These are phyloP conservation scores for Xanthia togata DNA, from an alignment of 2,888 invertebrate genomes.

Conservation along the genomic window DNA sequence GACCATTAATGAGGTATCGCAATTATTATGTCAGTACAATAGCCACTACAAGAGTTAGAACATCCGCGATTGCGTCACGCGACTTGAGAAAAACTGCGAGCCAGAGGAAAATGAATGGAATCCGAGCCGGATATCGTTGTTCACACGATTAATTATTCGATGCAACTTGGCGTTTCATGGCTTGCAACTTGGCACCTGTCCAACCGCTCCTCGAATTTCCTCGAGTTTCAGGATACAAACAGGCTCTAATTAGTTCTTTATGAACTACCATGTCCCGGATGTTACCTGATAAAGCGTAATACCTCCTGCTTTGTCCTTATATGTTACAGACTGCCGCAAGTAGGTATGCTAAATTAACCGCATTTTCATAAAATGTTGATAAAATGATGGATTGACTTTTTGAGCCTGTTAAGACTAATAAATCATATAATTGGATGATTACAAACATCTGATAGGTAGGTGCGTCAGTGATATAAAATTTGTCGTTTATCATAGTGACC, in stretches of 20 bases:
- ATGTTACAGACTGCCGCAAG: slow-evolving; percentile 19
- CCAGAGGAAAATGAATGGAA: slow-evolving; percentile 86
- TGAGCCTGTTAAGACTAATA: slow-evolving; percentile 23
- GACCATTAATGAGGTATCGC: slow-evolving; percentile 66
- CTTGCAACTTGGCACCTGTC: slow-evolving; percentile 69
- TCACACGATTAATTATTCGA: slow-evolving; percentile 83
- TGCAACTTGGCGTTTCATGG: slow-evolving; percentile 66
- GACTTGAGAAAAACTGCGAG: slow-evolving; percentile 82
- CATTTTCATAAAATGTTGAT: slow-evolving; percentile 34
- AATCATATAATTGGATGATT: slow-evolving; percentile 35
- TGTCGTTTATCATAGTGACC: slow-evolving; percentile 12
- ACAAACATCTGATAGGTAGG: slow-evolving; percentile 38
- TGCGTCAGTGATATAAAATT: slow-evolving; percentile 26
- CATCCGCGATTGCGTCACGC: slow-evolving; percentile 87
- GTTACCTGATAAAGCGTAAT: slow-evolving; percentile 57
- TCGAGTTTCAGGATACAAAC: slow-evolving; percentile 82
- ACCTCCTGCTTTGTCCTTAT: slow-evolving; percentile 53
- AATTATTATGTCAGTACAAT: slow-evolving; percentile 72
- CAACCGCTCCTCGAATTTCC: slow-evolving; percentile 79
- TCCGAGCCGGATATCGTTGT: slow-evolving; percentile 85
- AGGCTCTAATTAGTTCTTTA: slow-evolving; percentile 75
- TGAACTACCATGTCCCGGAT: slow-evolving; percentile 77
- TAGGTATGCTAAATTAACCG: slow-evolving; percentile 28
- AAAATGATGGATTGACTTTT: slow-evolving; percentile 18
- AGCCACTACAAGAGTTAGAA: slow-evolving; percentile 65